Conservation (phyloP, 2,888 invertebrate species). For the Dicycla oo region DNA sequence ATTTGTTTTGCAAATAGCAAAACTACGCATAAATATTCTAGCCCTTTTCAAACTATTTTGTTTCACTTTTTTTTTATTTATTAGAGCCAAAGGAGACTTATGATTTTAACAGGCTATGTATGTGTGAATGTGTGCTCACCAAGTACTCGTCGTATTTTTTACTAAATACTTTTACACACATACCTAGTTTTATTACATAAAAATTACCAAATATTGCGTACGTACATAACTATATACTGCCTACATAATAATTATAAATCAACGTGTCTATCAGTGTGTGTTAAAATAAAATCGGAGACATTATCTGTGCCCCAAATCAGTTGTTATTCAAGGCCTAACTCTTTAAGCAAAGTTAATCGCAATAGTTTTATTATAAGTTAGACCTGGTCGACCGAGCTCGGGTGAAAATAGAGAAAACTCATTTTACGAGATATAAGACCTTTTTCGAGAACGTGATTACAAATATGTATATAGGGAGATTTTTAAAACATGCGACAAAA, state of each 20-base stretch:
- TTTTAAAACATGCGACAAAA: too few species aligned
- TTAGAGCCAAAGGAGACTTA: not conserved
- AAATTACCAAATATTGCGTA: not conserved
- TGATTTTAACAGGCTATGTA: not conserved
- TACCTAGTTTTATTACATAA: not conserved
- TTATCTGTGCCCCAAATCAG: slow-evolving; percentile 53
- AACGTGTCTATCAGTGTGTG: slow-evolving; percentile 39
- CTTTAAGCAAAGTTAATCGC: slow-evolving; percentile 23
- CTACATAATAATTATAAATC: slow-evolving; percentile 38
- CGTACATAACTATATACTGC: not conserved
- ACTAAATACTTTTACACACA: not conserved
- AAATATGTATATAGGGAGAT: too few species aligned
- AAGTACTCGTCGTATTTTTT: not conserved
- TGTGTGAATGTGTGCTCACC: too few species aligned
- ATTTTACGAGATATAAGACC: too few species aligned
- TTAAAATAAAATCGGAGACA: slow-evolving; percentile 41
- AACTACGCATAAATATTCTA: not conserved
- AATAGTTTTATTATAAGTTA: not conserved
- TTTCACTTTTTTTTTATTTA: not conserved
- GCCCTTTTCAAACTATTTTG: not conserved
- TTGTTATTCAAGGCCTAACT: slow-evolving; percentile 19
- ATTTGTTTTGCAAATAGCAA: too few species aligned
- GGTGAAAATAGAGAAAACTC: too few species aligned
- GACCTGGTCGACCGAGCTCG: too few species aligned
- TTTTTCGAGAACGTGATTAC: too few species aligned